A percentile compares a stretch with the other conserved stretches of the same genome.
phyloP scores from a whole-genome alignment of 2,797 vertebrate species.

The Cryptoprocta ferox region DNA sequence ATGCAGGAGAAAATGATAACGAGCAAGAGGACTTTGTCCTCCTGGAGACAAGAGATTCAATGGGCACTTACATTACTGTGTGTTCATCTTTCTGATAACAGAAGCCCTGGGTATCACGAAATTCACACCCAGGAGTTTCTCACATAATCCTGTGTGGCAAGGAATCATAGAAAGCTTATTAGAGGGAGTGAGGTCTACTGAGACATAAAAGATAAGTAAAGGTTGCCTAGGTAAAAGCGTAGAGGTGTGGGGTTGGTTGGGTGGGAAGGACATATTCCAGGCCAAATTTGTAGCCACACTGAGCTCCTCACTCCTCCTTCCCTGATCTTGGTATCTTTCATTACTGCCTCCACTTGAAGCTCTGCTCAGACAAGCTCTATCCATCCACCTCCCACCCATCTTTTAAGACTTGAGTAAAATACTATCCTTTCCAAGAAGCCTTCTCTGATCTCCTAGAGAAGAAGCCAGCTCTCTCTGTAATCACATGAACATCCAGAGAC shows the following conservation, averaged over 20 bases:
- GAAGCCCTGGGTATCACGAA: neutral
- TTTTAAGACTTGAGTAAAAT: neutral
- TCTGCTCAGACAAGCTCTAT: neutral
- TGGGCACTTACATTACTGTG: no score
- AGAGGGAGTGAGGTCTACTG: neutral
- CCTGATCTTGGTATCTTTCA: neutral
- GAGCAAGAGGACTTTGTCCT: neutral
- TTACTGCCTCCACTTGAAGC: neutral
- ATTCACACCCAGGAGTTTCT: neutral
- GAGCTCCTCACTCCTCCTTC: neutral
- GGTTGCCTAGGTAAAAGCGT: neutral
- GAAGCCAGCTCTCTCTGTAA: neutral
- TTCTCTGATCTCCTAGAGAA: neutral
- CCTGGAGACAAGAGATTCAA: accelerated
- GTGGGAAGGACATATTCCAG: neutral
- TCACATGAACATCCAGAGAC: neutral
- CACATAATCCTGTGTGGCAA: neutral
- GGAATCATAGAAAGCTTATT: neutral
- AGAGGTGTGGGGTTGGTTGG: no score
- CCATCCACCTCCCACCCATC: neutral
- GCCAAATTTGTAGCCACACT: neutral
- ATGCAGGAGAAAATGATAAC: neutral
- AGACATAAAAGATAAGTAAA: neutral
- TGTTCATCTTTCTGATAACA: neutral
- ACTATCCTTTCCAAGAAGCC: neutral